Evolutionary conservation across 1,140 invertebrate species (phyloP), one percentile per base, ranked within the genome.

Genomic region (Tetranychus urticae): DNA sequence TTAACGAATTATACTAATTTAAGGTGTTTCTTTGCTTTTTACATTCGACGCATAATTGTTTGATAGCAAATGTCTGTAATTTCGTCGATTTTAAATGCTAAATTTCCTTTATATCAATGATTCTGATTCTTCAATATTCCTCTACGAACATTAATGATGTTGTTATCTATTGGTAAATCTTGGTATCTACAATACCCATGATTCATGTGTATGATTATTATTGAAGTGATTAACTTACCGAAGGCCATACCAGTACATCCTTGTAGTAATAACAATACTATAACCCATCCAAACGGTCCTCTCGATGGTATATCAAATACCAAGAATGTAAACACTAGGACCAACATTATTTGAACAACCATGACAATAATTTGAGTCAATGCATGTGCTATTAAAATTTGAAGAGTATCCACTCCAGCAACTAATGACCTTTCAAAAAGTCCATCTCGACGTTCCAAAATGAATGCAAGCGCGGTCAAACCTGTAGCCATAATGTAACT

Each of bases 401-500:
- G 89, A 2, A 82, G 80, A 0, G 87, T 84, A 1, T 82, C 81
- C 0, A 94, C 87, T 55, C 90, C 88, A 67, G 79, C 79, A 48
- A 71, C 61, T 45, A 64, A 86, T 56, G 85, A 86, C 61, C 88
- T 75, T 71, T 92, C 87, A 66, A 91, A 69, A 14, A 91, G 73
- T 34, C 88, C 88, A 74, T 91, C 88, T 64, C 87, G 88, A 65
- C 86, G 78, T 71, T 96, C 91, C 61, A 92, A 82, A 55, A 96
- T 85, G 70, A 96, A 81, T 1, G 86, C 83, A 12, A 90, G 84
- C 2, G 88, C 88, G 13, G 90, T 94, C 57, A 94, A 71, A 33
- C 89, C 88, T 13, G 92, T 88, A 33, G 90, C 88, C 75, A 96
- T 79, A 78, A 94, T 93, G 76, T 92, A 96, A 1, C 91, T 86